These are phyloP conservation scores for Philereme vetulata DNA, from an alignment of 2,888 invertebrate genomes.

Conservation along the genomic window DNA sequence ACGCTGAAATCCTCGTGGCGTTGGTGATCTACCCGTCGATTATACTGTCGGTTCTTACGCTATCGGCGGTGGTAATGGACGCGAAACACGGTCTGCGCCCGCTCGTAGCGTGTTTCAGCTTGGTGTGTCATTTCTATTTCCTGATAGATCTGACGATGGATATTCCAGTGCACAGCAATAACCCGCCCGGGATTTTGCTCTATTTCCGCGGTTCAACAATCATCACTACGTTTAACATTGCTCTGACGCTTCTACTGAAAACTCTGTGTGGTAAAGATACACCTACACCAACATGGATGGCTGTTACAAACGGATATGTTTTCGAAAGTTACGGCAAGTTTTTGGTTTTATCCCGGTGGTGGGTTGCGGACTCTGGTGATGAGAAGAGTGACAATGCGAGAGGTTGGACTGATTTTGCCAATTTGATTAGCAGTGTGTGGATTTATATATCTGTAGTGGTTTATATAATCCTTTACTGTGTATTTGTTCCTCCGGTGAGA, in stretches of 20 bases:
- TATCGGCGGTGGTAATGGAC: conserved; percentile 48
- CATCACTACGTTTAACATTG: conserved; percentile 40
- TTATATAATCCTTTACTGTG: conserved; percentile 45
- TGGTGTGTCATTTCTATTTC: conserved; percentile 50
- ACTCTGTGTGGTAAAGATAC: conserved; percentile 37
- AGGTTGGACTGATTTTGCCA: conserved; percentile 50
- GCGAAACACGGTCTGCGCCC: conserved; percentile 43
- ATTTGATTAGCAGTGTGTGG: conserved; percentile 46
- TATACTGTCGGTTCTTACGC: conserved; percentile 44
- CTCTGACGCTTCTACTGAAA: conserved; percentile 45
- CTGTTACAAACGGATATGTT: conserved; percentile 41
- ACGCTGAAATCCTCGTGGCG: conserved; percentile 46
- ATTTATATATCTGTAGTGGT: conserved; percentile 33
- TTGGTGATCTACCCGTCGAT: conserved; percentile 50
- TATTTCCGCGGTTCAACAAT: conserved; percentile 52
- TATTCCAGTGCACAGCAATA: conserved; percentile 45
- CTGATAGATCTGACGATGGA: conserved; percentile 38
- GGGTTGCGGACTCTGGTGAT: conserved; percentile 13
- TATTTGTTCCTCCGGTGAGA: conserved; percentile 42
- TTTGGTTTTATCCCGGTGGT: conserved; percentile 47
- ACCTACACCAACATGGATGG: conserved; percentile 40
- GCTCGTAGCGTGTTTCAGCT: conserved; percentile 45
- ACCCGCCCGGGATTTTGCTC: conserved; percentile 50
- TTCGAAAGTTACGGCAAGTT: conserved; percentile 37
- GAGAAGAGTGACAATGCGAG: conserved; percentile 26